These are phyloP conservation scores for Phytoseiulus persimilis DNA, from an alignment of 2,888 invertebrate genomes.

Conservation along the genomic window DNA sequence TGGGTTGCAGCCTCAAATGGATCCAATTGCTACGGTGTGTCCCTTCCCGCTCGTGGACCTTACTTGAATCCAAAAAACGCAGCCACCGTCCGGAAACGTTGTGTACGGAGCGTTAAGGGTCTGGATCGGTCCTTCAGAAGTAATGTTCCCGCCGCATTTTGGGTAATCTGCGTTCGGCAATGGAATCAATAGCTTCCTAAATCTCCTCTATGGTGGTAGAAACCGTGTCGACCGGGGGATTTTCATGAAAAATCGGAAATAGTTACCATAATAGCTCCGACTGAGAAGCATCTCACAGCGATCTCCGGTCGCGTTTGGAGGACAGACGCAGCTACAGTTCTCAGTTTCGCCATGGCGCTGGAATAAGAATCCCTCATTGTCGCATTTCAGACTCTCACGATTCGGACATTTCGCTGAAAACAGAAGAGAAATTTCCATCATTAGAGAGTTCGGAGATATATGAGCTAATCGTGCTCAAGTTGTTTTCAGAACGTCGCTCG, in stretches of 20 bases:
- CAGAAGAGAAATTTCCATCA: not conserved
- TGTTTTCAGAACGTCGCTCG: no score
- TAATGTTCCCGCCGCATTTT: slow-evolving; percentile 44
- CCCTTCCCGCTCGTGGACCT: no score
- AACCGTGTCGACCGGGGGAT: not conserved
- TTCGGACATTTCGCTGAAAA: slow-evolving; percentile 21
- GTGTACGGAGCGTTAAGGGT: slow-evolving; percentile 43
- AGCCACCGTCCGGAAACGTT: slow-evolving; percentile 42
- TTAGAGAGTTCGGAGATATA: no score
- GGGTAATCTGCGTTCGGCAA: slow-evolving; percentile 40
- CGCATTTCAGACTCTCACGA: slow-evolving; percentile 40
- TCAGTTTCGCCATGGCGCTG: slow-evolving; percentile 40
- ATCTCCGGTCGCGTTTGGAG: slow-evolving; percentile 43
- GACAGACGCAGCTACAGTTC: slow-evolving; percentile 43
- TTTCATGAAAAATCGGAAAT: not conserved
- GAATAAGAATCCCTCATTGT: slow-evolving; percentile 43
- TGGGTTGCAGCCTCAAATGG: not conserved
- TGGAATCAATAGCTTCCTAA: not conserved
- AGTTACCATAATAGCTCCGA: slow-evolving; percentile 39
- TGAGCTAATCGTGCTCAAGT: no score
- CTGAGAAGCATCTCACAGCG: slow-evolving; percentile 41
- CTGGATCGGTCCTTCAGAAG: slow-evolving; percentile 42
- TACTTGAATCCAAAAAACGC: slow-evolving; percentile 44
- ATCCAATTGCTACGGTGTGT: no score
- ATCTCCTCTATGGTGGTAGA: not conserved